phyloP scores from a whole-genome alignment of 2,888 invertebrate species.

The Mythimna albipuncta region DNA sequence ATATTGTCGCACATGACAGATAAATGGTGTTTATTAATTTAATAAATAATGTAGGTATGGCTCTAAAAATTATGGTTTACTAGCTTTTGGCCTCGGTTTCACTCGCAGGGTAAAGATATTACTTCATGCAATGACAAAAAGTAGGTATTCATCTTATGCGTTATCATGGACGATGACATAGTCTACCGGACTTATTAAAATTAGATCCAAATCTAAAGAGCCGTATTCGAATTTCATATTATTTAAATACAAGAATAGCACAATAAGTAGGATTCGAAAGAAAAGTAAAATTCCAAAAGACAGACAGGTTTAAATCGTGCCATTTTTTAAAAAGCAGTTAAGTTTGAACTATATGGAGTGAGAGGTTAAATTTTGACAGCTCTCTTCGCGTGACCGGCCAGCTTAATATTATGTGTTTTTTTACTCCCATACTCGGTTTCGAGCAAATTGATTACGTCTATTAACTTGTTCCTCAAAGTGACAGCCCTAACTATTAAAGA shows the following conservation, averaged over 20 bases:
- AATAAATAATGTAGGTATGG: conserved; percentile 3
- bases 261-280: not conserved
- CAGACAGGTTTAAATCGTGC: conserved; percentile 22
- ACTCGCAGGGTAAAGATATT: no score
- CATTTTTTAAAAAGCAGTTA: conserved; percentile 38
- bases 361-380: conserved; percentile 80
- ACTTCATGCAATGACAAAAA: not conserved
- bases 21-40: conserved; percentile 46
- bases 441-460: conserved; percentile 83
- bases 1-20: conserved; percentile 46
- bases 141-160: not conserved
- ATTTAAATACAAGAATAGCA: not conserved
- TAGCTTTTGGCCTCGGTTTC: not conserved
- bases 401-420: conserved; percentile 76
- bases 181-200: not conserved
- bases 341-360: conserved; percentile 49
- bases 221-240: not conserved
- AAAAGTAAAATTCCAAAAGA: not conserved
- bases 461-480: conserved; percentile 82
- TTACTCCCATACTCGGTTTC: conserved; percentile 74
- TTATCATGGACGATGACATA: not conserved
- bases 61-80: conserved; percentile 5
- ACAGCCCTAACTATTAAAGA: conserved; percentile 78
- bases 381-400: conserved; percentile 80
- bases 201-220: not conserved